Conservation (phyloP, 2,797 vertebrate species). For the Scolopax bukidnonensis region DNA sequence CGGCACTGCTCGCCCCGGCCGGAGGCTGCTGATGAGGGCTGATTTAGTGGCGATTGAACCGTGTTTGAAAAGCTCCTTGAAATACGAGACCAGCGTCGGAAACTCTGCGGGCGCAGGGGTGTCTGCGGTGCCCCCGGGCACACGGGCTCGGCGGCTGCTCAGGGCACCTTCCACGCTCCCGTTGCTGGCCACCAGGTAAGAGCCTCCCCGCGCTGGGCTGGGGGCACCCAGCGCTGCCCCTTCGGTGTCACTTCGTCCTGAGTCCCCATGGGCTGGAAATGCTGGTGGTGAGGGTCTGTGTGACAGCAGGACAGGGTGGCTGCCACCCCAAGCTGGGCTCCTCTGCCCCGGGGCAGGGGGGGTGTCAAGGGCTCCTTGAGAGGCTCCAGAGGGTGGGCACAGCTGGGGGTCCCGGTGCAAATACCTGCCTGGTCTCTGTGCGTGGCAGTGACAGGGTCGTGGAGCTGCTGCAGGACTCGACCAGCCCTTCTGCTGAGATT, state of each 20-base stretch:
- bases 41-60: constrained; percentile 15
- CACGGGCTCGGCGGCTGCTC: neutral
- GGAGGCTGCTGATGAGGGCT: constrained; percentile 32
- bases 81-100: constrained; percentile 2
- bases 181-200: constrained; percentile 40
- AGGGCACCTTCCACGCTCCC: neutral
- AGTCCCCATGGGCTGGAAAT: neutral
- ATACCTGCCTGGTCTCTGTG: neutral
- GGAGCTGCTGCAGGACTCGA: accelerated
- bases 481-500: neutral
- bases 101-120: neutral
- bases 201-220: neutral
- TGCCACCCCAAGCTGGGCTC: neutral
- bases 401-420: accelerated
- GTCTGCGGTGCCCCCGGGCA: neutral
- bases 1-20: neutral
- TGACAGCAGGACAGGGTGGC: accelerated
- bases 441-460: accelerated
- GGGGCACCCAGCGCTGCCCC: neutral
- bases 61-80: neutral
- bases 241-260: accelerated
- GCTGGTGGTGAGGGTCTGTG: neutral
- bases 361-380: neutral
- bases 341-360: accelerated
- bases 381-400: neutral